Evolutionary conservation across 2,888 invertebrate species (phyloP).

Genomic region (Hoplodrina ambigua): DNA sequence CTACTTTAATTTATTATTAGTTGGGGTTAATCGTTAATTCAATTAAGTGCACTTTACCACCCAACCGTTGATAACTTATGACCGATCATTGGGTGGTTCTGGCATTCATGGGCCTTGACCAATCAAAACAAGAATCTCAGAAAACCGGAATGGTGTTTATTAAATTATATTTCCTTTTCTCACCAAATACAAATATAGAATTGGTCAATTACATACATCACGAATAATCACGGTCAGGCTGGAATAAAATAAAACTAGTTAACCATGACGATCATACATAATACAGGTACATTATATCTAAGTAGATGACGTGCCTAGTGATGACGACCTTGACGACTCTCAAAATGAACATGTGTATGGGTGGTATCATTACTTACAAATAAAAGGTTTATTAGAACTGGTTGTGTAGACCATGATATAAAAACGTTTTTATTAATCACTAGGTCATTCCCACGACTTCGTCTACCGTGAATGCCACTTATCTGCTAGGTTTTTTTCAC

Average conservation of each 20-base stretch:
- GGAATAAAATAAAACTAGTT: background rate
- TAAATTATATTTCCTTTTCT: background rate
- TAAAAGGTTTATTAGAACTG: background rate
- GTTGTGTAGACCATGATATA: no score
- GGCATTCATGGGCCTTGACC: constrained; percentile 14
- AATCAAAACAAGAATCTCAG: constrained; percentile 19
- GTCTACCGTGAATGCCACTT: no score
- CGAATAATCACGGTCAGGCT: background rate
- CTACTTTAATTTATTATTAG: no score
- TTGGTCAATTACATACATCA: background rate
- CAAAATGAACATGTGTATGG: constrained; percentile 1
- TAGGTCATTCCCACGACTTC: no score
- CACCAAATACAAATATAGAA: constrained; percentile 3
- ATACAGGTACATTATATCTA: constrained; percentile 1
- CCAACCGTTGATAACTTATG: background rate
- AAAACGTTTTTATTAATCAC: no score
- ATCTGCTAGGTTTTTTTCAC: no score
- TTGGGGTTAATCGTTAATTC: no score
- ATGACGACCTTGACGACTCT: background rate
- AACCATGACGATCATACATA: background rate
- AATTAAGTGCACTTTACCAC: no score
- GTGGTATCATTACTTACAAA: background rate
- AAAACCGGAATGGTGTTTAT: constrained; percentile 1
- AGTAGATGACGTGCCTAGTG: constrained; percentile 9
- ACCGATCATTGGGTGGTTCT: background rate